Base-by-base conservation (phyloP, 2,888 invertebrate genomes). In the Conistra vaccinii region DNA sequence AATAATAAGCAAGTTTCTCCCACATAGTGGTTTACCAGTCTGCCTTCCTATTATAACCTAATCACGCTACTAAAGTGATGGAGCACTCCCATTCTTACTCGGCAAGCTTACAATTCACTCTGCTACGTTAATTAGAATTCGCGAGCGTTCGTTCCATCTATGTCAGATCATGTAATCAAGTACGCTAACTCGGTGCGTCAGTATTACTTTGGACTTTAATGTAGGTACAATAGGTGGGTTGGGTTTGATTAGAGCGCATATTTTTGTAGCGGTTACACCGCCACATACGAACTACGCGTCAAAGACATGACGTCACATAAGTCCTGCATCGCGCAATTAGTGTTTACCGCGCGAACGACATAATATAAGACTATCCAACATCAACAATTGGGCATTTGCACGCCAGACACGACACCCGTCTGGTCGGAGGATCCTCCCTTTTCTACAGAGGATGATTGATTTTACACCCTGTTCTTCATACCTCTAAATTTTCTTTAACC, bases 91-190 rank as follows among this genome's bases (percentile, higher is more conserved):
- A 70, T 77, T 77, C 71, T 69, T 55, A 72, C 10, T 29, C 26
- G 23, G 53, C 62, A 48, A 67, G 67, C 85, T 69, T 77, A 82
- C 69, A 72, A 45, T 72, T 82, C 67, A 83, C 45, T 73, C 69
- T 61, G 53, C 55, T 26, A 35, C 53, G 74, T 76, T 87, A 87
- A 87, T 87, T 87, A 86, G 65, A 79, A 80, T 23, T 77, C 76
- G 71, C 74, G 86, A 80, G 76, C 75, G 75, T 73, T 87, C 86
- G 70, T 39, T 87, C 86, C 84, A 87, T 87, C 88, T 87, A 84
- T 70, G 86, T 82, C 88, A 60, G 60, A 66, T 73, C 78, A 67
- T 35, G 84, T 76, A 84, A 86, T 87, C 78, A 78, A 72, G 69
- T 65, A 35, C 39, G 65, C 57, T 67, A 69, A 73, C 61, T 69